Conservation (phyloP, 2,113 vertebrate species). For the Microcebus lehilahytsara region DNA sequence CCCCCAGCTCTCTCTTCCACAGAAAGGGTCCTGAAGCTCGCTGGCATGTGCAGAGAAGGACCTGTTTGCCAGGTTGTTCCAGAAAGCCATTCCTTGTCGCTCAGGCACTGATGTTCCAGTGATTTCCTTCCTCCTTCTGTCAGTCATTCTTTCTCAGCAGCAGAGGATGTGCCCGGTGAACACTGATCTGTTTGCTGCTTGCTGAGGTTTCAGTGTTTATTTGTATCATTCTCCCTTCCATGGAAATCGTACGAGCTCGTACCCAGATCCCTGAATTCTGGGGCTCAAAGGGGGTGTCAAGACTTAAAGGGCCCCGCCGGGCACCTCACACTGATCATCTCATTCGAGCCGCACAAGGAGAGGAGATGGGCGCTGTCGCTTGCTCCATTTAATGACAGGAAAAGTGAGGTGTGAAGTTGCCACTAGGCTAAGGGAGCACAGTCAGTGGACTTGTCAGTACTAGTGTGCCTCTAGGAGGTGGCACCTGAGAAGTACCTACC, state of each 20-base stretch:
- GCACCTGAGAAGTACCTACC: background rate
- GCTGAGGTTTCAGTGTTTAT: background rate
- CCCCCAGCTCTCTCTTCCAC: background rate
- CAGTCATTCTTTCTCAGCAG: background rate
- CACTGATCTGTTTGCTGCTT: background rate
- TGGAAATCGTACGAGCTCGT: background rate
- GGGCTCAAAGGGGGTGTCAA: background rate
- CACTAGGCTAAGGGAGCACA: background rate
- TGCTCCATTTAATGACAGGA: background rate
- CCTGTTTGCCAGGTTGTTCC: fast-evolving
- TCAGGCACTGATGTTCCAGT: background rate
- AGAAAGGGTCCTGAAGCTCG: background rate
- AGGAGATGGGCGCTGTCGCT: fast-evolving
- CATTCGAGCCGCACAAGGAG: background rate
- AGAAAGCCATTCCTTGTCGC: background rate
- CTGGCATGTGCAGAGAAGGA: background rate
- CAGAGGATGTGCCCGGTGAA: background rate
- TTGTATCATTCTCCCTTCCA: background rate
- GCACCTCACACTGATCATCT: background rate
- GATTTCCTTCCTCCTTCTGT: background rate
- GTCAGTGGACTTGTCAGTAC: background rate
- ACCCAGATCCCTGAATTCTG: background rate
- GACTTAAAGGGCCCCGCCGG: background rate
- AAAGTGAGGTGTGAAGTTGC: background rate
- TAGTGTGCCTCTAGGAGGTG: background rate